phyloP scores from a whole-genome alignment of 2,797 vertebrate genomes.

The Malurus leucopterus region DNA sequence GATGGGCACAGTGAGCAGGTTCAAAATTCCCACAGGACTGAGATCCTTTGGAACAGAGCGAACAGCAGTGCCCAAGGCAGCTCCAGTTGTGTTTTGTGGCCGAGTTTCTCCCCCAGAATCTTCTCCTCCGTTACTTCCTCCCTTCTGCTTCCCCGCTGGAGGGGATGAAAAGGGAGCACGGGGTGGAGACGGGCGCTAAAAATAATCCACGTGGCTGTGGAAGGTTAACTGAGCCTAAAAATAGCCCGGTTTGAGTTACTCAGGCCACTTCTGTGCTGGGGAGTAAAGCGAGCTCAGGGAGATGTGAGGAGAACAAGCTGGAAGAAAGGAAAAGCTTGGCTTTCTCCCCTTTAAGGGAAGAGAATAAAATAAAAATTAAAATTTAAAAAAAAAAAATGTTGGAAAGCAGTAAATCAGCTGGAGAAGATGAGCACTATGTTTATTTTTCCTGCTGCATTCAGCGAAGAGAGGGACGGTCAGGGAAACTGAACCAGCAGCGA shows the following conservation, averaged over 20 bases:
- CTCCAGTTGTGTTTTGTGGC: background rate
- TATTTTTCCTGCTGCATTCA: background rate
- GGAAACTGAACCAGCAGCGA: background rate
- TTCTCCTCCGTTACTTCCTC: background rate
- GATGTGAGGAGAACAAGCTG: background rate
- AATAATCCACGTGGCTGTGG: background rate
- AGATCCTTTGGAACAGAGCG: background rate
- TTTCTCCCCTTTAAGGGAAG: conserved; percentile 2
- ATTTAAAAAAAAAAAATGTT: background rate
- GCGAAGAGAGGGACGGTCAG: background rate
- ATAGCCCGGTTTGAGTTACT: background rate
- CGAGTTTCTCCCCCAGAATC: background rate
- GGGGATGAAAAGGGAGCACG: background rate
- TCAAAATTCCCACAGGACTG: too few relatives aligned
- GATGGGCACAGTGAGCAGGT: too few relatives aligned
- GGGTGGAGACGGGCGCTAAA: background rate
- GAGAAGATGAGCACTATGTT: background rate
- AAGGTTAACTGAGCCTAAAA: background rate
- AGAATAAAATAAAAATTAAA: background rate
- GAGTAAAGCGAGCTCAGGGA: background rate
- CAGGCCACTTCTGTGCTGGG: background rate
- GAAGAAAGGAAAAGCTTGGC: background rate
- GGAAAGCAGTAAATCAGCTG: background rate
- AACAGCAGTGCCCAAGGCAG: background rate
- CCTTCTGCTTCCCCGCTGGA: background rate